phyloP scores from a whole-genome alignment of 2,797 vertebrate genomes.

The Streptopelia turtur region DNA sequence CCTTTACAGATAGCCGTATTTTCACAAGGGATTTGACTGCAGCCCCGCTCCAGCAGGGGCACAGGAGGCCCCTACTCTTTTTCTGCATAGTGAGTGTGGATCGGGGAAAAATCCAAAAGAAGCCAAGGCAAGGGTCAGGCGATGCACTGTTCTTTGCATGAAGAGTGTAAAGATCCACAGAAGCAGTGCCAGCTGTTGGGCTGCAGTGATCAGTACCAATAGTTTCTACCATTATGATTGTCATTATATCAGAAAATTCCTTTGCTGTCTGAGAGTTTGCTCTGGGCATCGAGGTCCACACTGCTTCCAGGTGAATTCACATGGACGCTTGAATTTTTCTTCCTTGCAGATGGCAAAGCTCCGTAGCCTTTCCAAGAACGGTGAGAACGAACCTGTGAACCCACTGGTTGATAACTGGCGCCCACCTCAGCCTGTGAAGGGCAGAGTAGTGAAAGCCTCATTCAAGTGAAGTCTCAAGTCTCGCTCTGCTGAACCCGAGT shows the following conservation, averaged over 20 bases:
- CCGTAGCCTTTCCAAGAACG: conserved; percentile 85
- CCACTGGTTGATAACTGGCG: conserved; percentile 94
- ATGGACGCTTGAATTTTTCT: background rate
- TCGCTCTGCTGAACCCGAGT: background rate
- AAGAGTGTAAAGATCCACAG: background rate
- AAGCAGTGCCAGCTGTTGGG: background rate
- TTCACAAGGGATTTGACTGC: background rate
- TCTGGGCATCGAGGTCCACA: background rate
- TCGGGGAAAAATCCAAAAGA: background rate
- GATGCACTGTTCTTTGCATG: background rate
- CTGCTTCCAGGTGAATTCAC: background rate
- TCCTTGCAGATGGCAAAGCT: conserved; percentile 89
- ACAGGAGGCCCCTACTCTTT: background rate
- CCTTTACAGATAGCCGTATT: background rate
- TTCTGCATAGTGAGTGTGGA: accelerated
- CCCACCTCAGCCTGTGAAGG: conserved; percentile 90
- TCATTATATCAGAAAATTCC: background rate
- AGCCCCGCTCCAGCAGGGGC: background rate
- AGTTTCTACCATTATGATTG: background rate
- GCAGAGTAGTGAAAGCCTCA: conserved; percentile 86
- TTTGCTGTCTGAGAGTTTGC: background rate
- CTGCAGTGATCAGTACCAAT: background rate
- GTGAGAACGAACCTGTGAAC: conserved; percentile 79
- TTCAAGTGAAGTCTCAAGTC: conserved; percentile 81
- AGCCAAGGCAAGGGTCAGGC: background rate